These are phyloP conservation scores for Rhabdornis inornatus DNA, from an alignment of 2,113 vertebrate species.

Conservation along the genomic window DNA sequence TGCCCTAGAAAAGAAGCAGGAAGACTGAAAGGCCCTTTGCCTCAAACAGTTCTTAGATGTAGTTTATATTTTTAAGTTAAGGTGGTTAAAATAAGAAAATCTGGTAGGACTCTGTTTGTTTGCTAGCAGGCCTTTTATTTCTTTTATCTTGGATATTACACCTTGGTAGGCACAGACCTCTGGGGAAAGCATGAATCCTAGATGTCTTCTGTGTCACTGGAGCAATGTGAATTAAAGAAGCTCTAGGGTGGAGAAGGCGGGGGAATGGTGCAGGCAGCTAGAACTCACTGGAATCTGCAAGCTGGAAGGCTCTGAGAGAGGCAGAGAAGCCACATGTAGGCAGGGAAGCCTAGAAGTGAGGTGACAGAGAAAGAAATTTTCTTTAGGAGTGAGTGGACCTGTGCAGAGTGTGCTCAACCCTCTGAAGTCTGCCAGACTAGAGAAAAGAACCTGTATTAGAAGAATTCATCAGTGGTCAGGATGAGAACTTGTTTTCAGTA, in stretches of 20 bases:
- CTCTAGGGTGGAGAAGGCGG: neutral
- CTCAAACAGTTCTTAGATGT: neutral
- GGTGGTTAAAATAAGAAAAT: neutral
- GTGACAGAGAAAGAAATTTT: neutral
- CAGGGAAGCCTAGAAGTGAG: neutral
- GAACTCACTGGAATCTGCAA: neutral
- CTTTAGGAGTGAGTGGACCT: neutral
- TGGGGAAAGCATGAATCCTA: neutral
- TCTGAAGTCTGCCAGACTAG: neutral
- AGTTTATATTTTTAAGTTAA: neutral
- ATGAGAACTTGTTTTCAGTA: neutral
- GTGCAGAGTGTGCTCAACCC: neutral
- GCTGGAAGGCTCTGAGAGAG: neutral
- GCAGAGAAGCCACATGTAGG: neutral
- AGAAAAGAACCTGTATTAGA: neutral
- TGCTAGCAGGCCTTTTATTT: neutral
- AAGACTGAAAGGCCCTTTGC: neutral
- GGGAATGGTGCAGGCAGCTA: too few species aligned
- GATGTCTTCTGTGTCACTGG: neutral
- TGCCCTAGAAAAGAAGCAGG: neutral
- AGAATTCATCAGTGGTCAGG: neutral
- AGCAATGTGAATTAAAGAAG: neutral
- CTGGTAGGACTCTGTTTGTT: neutral
- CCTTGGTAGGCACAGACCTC: neutral
- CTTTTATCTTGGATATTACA: neutral